Evolutionary conservation across 2,113 vertebrate species (phyloP).

Genomic region (Bujurquina vittata): DNA sequence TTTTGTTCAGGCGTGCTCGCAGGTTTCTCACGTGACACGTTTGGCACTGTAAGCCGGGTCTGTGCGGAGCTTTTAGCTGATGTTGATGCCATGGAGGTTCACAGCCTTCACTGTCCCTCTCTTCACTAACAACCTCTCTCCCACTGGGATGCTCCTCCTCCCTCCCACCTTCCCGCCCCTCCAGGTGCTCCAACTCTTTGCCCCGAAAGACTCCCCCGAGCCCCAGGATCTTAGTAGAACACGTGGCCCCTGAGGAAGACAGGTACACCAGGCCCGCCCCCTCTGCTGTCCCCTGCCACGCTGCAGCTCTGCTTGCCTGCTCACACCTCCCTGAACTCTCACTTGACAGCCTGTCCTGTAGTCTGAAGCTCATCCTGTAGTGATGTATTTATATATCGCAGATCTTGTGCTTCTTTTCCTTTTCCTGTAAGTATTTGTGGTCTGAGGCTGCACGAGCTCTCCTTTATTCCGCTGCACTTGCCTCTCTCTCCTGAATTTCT

Average conservation of each 20-base stretch:
- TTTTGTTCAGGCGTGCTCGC: not conserved
- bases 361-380: conserved; percentile 7
- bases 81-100: not conserved
- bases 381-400: not conserved
- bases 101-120: not conserved
- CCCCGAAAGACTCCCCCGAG: conserved; percentile 91
- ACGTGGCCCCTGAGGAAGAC: conserved; percentile 93
- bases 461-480: conserved; percentile 41
- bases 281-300: not conserved
- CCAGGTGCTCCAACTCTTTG: conserved; percentile 89
- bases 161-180: conserved; percentile 36
- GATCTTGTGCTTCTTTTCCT: conserved; percentile 4
- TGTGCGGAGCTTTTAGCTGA: not conserved
- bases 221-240: conserved; percentile 97
- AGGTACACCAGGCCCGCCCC: conserved; percentile 84
- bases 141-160: conserved; percentile 39
- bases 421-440: conserved; percentile 41
- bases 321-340: not conserved
- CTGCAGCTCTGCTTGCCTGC: conserved; percentile 44
- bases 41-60: not conserved
- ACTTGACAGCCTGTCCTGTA: not conserved
- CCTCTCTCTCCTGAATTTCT: conserved; percentile 25
- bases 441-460: conserved; percentile 25
- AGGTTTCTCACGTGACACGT: not conserved
- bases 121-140: conserved; percentile 48